Percentiles rank a stretch among this genome's conserved stretches.
Conservation (phyloP, 2,888 invertebrate species). For the Polydrusus tereticollis region DNA sequence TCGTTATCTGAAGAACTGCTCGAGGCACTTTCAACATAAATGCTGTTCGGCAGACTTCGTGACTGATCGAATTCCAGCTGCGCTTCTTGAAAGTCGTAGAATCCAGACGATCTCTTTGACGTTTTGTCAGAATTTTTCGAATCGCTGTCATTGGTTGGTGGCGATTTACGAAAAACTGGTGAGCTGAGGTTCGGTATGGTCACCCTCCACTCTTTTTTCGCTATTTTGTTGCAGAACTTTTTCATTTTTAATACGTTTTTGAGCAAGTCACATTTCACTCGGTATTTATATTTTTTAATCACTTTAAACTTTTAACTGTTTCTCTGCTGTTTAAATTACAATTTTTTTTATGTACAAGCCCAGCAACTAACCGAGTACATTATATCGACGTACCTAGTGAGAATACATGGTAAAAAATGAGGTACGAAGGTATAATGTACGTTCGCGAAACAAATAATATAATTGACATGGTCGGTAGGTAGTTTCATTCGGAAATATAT, state of each 20-base stretch:
- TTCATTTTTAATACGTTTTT: constrained; percentile 59
- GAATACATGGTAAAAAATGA: constrained; percentile 30
- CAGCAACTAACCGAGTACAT: no score
- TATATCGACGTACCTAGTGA: constrained; percentile 9
- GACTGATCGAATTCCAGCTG: constrained; percentile 59
- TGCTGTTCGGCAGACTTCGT: constrained; percentile 56
- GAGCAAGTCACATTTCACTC: constrained; percentile 10
- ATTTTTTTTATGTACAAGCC: neutral
- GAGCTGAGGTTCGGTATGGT: constrained; percentile 63
- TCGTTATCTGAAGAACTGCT: constrained; percentile 31
- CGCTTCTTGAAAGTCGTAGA: constrained; percentile 64
- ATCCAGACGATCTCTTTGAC: constrained; percentile 61
- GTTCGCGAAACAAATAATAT: constrained; percentile 52
- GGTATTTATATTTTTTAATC: neutral
- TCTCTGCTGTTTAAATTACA: neutral
- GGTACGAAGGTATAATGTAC: constrained; percentile 30
- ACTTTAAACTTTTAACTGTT: no score
- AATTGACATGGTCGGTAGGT: constrained; percentile 50
- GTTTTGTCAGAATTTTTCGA: constrained; percentile 50
- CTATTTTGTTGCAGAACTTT: constrained; percentile 65
- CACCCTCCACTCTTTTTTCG: constrained; percentile 65
- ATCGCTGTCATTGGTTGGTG: constrained; percentile 53
- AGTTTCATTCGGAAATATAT: constrained; percentile 44
- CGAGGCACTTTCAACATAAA: constrained; percentile 54
- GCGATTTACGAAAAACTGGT: constrained; percentile 57